Evolutionary conservation across 1,140 invertebrate species (phyloP).

Genomic region (Antheraea pernyi): DNA sequence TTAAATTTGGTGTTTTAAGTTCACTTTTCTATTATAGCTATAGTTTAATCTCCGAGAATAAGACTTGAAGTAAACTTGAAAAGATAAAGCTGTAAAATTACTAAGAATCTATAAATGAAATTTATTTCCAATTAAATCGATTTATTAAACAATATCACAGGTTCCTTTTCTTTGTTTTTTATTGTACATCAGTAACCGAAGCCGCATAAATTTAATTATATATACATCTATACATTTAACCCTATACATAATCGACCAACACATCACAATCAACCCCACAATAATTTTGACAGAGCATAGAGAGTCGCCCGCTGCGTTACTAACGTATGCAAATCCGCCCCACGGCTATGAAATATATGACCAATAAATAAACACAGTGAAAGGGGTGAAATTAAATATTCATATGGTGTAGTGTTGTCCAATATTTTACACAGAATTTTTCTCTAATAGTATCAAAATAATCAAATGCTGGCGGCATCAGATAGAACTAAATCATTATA

Average conservation of each 20-base stretch:
- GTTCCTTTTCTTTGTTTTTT: background rate
- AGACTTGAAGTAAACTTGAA: too few species aligned
- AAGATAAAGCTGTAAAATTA: too few species aligned
- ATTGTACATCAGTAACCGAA: background rate
- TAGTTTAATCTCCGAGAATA: too few species aligned
- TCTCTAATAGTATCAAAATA: too few species aligned
- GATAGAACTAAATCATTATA: too few species aligned
- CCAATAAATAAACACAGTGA: constrained; percentile 73
- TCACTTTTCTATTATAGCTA: too few species aligned
- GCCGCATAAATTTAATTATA: background rate
- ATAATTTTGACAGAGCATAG: constrained; percentile 38
- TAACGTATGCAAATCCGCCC: constrained; percentile 57
- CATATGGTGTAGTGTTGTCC: constrained; percentile 48
- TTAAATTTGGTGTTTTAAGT: too few species aligned
- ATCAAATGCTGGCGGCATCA: too few species aligned
- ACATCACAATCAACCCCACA: constrained; percentile 19
- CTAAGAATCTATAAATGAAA: too few species aligned
- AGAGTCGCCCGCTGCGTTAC: constrained; percentile 24
- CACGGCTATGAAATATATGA: constrained; percentile 67
- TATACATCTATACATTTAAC: constrained; percentile 1
- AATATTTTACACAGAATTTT: background rate
- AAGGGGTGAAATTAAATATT: constrained; percentile 76
- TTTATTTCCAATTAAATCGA: too few species aligned
- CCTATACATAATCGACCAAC: background rate
- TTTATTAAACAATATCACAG: too few species aligned